Evolutionary conservation across 1,140 invertebrate species (phyloP).

Genomic region (Halictus rubicundus): DNA sequence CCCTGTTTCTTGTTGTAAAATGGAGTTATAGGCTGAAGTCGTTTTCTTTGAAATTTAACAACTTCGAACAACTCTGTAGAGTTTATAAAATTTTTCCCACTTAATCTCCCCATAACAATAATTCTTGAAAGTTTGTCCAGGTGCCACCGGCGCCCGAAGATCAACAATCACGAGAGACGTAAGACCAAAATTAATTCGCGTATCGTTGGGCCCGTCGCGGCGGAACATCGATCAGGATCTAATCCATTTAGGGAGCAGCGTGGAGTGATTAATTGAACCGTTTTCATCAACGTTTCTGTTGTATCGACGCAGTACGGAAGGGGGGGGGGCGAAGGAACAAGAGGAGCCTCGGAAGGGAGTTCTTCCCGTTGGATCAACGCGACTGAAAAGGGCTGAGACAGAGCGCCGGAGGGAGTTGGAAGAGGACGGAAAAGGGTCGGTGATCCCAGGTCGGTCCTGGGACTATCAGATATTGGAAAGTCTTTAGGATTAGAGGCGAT

Average conservation of each 20-base stretch:
- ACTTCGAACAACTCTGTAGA: no score
- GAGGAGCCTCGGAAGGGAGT: neutral
- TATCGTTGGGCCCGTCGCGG: constrained; percentile 21
- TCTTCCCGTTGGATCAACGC: constrained; percentile 13
- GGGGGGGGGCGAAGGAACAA: neutral
- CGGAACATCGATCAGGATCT: constrained; percentile 9
- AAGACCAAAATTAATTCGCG: constrained; percentile 23
- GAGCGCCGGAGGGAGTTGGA: neutral
- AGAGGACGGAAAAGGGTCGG: neutral
- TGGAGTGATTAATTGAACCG: constrained; percentile 2
- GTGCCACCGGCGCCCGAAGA: no score
- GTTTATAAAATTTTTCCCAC: no score
- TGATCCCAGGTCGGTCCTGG: constrained; percentile 40
- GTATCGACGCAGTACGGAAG: neutral
- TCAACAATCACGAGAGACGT: no score
- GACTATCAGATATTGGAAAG: constrained; percentile 71
- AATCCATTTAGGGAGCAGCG: neutral
- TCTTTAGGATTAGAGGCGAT: constrained; percentile 69
- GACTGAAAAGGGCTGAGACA: constrained; percentile 7
- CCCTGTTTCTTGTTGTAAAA: no score
- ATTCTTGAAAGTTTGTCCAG: no score
- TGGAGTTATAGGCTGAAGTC: no score
- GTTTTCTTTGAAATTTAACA: no score
- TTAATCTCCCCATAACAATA: no score
- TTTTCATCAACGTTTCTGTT: neutral